Evolutionary conservation across 2,888 invertebrate genomes (phyloP), one percentile per base, ranked within the genome.

Genomic region (Polydrusus cervinus): DNA sequence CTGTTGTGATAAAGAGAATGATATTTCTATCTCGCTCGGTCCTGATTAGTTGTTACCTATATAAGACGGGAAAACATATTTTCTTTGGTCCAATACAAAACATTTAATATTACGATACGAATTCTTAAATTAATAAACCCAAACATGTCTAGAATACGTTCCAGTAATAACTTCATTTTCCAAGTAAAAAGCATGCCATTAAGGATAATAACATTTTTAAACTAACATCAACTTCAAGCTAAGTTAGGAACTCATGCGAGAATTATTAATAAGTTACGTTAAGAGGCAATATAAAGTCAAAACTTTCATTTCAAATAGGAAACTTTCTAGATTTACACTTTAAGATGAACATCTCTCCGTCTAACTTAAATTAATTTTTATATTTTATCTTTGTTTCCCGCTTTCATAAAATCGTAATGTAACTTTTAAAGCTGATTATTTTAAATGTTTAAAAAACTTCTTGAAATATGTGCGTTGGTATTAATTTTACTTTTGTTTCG

Each of bases 351-450:
- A 74, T 74, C 74, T 62, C 18, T 61, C 45, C 68, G 55, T 66
- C 66, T 74, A 74, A 74, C 74, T 74, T 74, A 74, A 74, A 68
- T 74, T 68, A 74, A 74, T 74, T 74, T 74, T 74, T 73, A 73
- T 62, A 30, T 66, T 72, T 66, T 70, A 70, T 70, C 70, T 70
- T 25, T 49, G 49, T 65, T 65, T 65, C 51, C 14, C 25, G 49
- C 49, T 34, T 30, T 49, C 30, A 65, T 65, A 65, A 51, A 25
- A 25, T n/a, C 43, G 3, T 25, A 16, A 62, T 13, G 11, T 16
- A 53, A 30, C n/a, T 53, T 53, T 30, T 53, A 53, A 30, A 30
- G 20, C 25, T 47, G 47, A 9, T 47, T 47, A 47, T 47, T 47
- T 47, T 47, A 16, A 47, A 47, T n/a, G n/a, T 7, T 0, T n/a